Percentiles rank a stretch among this genome's conserved stretches.
These are phyloP conservation scores for Accipiter cooperii DNA, from an alignment of 2,113 vertebrate genomes.

Conservation along the genomic window DNA sequence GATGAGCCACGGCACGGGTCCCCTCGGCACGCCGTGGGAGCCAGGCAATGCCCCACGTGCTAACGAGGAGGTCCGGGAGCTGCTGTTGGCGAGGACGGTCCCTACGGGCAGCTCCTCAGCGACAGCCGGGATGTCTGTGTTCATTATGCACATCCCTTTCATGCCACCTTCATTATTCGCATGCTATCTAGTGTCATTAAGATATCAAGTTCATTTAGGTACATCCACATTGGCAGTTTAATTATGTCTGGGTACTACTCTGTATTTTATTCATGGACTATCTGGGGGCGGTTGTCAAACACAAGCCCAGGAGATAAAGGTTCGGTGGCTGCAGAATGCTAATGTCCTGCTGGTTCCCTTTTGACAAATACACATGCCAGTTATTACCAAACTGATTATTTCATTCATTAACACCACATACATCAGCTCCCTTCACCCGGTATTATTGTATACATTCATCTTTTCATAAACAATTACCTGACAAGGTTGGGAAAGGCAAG, in stretches of 20 bases:
- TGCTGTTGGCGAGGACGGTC: neutral
- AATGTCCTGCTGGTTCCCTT: slow-evolving; percentile 55
- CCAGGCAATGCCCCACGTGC: accelerated
- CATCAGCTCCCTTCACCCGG: slow-evolving; percentile 64
- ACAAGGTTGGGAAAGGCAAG: slow-evolving; percentile 52
- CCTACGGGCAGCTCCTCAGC: neutral
- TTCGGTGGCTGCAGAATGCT: slow-evolving; percentile 60
- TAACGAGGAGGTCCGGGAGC: neutral
- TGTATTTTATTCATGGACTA: slow-evolving; percentile 74
- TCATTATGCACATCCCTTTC: slow-evolving; percentile 55
- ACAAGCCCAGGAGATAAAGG: slow-evolving; percentile 67
- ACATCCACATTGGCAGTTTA: slow-evolving; percentile 75
- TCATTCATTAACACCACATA: slow-evolving; percentile 75
- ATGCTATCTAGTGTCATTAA: slow-evolving; percentile 71
- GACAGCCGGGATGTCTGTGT: neutral
- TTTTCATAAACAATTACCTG: slow-evolving; percentile 75
- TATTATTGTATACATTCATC: slow-evolving; percentile 70
- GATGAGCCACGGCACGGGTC: neutral
- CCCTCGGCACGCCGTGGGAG: accelerated
- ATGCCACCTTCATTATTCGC: slow-evolving; percentile 49
- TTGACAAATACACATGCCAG: slow-evolving; percentile 63
- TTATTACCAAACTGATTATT: slow-evolving; percentile 76
- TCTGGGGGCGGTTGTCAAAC: slow-evolving; percentile 70
- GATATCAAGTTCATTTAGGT: slow-evolving; percentile 76
- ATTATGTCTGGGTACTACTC: slow-evolving; percentile 72